Evolutionary conservation across 2,888 invertebrate genomes (phyloP).

Genomic region (Lamproptera curius): DNA sequence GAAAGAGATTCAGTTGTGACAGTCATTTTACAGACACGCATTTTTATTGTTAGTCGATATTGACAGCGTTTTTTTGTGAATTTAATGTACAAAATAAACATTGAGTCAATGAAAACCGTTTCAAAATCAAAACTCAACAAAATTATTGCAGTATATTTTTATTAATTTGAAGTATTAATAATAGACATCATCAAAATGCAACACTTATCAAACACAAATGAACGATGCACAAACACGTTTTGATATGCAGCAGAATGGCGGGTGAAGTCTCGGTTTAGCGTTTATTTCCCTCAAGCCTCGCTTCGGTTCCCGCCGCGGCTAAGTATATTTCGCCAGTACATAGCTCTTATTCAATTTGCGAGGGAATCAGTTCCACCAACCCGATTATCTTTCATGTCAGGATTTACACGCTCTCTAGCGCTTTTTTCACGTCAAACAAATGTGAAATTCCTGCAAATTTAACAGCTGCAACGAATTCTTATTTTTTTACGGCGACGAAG

Average conservation of each 20-base stretch:
- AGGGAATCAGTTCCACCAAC: conserved; percentile 73
- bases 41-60: background rate
- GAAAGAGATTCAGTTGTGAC: conserved; percentile 42
- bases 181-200: too few relatives aligned
- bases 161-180: too few relatives aligned
- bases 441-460: conserved; percentile 7
- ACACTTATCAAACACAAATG: too few relatives aligned
- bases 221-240: conserved; percentile 3
- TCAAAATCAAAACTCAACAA: background rate
- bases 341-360: conserved; percentile 72
- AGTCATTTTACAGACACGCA: conserved; percentile 27
- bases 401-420: conserved; percentile 63
- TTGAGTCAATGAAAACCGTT: background rate
- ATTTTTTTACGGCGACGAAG: too few relatives aligned
- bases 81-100: background rate
- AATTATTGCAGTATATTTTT: too few relatives aligned
- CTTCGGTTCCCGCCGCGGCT: conserved; percentile 35
- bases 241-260: conserved; percentile 31
- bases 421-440: conserved; percentile 16
- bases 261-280: conserved; percentile 44
- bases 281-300: conserved; percentile 39
- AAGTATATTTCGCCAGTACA: conserved; percentile 49
- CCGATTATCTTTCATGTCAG: conserved; percentile 70
- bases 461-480: background rate
- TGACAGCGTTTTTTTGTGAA: conserved; percentile 7